phyloP scores from a whole-genome alignment of 92 coral and sea anemone species.

The Zoanthus sociatus region DNA sequence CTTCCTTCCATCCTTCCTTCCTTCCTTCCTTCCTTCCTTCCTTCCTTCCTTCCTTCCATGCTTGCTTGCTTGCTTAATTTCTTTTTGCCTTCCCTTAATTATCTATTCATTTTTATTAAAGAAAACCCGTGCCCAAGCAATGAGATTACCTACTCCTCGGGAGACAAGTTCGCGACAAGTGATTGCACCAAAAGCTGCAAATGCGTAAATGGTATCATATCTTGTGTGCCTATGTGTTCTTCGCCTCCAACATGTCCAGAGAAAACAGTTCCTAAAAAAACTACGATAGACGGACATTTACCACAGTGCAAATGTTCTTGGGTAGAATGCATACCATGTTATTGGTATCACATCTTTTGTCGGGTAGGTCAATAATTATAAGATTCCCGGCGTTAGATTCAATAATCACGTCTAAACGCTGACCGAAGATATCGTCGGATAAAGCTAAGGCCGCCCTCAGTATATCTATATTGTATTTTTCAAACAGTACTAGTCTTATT shows the following conservation, averaged over 20 bases:
- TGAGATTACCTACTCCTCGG: neutral
- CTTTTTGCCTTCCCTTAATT: neutral
- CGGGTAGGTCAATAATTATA: neutral
- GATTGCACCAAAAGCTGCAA: neutral
- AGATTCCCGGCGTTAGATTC: too few relatives aligned
- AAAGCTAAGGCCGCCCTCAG: too few relatives aligned
- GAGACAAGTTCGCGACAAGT: neutral
- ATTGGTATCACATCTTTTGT: neutral
- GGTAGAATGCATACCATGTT: neutral
- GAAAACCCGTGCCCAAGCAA: neutral
- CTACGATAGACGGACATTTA: neutral
- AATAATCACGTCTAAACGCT: too few relatives aligned
- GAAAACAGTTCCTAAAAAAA: neutral
- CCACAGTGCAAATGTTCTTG: neutral
- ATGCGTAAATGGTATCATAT: neutral
- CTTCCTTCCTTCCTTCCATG: too few relatives aligned
- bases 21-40: too few relatives aligned
- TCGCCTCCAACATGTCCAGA: neutral
- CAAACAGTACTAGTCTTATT: too few relatives aligned
- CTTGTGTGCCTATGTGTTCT: neutral
- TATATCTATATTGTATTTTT: too few relatives aligned
- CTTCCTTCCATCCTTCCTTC: too few relatives aligned
- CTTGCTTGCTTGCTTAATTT: too few relatives aligned
- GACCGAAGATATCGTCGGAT: too few relatives aligned
- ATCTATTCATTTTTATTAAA: neutral